A percentile compares a stretch with the other conserved stretches of the same genome.
Conservation (phyloP, 92 coral and sea anemone species). For the Metridium senile region DNA sequence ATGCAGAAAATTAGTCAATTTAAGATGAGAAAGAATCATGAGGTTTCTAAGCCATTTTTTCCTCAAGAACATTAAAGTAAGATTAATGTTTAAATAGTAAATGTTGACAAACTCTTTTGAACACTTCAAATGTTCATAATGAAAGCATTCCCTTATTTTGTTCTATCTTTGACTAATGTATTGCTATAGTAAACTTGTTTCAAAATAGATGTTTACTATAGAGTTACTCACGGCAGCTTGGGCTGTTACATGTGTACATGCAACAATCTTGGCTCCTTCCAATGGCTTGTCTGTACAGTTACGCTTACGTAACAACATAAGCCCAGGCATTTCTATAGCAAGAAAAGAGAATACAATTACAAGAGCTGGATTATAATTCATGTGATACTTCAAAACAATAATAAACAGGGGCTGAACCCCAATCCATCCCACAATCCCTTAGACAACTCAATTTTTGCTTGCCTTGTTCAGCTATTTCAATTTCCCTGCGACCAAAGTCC, state of each 20-base stretch:
- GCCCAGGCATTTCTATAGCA: constrained; percentile 95
- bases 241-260: constrained; percentile 99
- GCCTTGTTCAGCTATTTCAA: constrained; percentile 99
- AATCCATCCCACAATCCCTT: constrained; percentile 3
- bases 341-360: constrained; percentile 4
- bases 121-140: background rate
- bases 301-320: constrained; percentile 93
- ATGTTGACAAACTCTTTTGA: too few relatives aligned
- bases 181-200: background rate
- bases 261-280: constrained; percentile 99
- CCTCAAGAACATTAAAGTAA: too few relatives aligned
- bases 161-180: background rate
- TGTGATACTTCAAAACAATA: background rate
- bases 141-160: background rate
- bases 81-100: too few relatives aligned
- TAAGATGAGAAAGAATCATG: too few relatives aligned
- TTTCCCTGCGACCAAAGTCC: constrained; percentile 99
- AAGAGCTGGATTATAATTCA: background rate
- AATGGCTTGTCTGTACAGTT: constrained; percentile 98
- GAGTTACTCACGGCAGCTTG: constrained; percentile 83
- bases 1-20: too few relatives aligned
- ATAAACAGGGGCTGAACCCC: constrained; percentile 6
- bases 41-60: too few relatives aligned
- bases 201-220: background rate
- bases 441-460: constrained; percentile 36